Evolutionary conservation across 2,113 vertebrate species (phyloP).

Genomic region (Narcine bancroftii): DNA sequence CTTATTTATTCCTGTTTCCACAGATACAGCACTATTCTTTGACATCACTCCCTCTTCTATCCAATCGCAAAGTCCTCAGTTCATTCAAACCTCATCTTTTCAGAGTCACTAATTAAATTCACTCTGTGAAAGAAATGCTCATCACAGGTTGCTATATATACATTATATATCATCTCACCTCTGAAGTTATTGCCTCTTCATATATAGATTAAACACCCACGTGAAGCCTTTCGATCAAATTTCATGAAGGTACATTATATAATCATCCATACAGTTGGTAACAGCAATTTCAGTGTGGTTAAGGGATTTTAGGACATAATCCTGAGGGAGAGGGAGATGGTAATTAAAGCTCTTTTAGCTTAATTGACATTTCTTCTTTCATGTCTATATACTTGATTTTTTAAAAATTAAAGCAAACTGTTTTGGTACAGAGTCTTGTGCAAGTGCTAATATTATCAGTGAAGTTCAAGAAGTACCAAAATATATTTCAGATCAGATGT

Average conservation of each 20-base stretch:
- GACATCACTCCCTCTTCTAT: constrained; percentile 49
- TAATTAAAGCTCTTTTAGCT: not conserved
- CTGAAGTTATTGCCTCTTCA: not conserved
- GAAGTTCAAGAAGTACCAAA: not conserved
- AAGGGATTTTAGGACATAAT: not conserved
- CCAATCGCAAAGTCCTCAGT: constrained; percentile 34
- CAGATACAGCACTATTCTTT: constrained; percentile 50
- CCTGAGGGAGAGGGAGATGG: not conserved
- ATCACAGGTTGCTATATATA: not conserved
- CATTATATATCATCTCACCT: no score
- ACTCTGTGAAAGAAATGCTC: not conserved
- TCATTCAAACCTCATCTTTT: not conserved
- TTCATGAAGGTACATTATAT: not conserved
- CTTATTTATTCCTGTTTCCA: constrained; percentile 52
- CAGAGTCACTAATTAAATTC: not conserved
- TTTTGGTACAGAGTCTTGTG: not conserved
- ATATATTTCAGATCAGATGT: not conserved
- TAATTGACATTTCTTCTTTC: not conserved
- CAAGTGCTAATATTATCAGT: not conserved
- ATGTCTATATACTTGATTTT: not conserved
- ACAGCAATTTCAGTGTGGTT: not conserved
- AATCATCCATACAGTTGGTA: not conserved
- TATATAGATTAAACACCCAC: not conserved
- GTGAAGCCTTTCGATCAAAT: not conserved
- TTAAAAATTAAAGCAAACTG: not conserved